These are phyloP conservation scores for Decapterus maruadsi DNA, from an alignment of 2,797 vertebrate genomes.

Conservation along the genomic window DNA sequence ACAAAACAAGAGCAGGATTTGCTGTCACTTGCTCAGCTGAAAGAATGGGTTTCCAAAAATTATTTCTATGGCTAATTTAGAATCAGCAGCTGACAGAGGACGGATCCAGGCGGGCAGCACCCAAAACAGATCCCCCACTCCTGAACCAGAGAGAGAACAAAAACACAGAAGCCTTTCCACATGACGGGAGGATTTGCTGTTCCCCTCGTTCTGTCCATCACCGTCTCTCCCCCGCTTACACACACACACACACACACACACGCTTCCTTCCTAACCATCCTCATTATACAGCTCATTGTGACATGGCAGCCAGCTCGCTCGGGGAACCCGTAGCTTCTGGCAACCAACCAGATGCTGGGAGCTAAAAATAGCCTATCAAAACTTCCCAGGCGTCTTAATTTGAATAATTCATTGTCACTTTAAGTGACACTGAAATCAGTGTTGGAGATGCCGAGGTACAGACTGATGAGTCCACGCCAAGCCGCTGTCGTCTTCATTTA, in stretches of 20 bases:
- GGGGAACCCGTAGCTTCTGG: slow-evolving; percentile 76
- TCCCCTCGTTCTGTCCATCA: slow-evolving; percentile 37
- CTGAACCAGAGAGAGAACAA: slow-evolving; percentile 37
- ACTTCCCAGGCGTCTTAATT: slow-evolving; percentile 68
- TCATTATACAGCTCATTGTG: slow-evolving; percentile 66
- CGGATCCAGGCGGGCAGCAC: slow-evolving; percentile 3
- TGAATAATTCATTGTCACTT: slow-evolving; percentile 77
- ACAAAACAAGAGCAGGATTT: slow-evolving; percentile 39
- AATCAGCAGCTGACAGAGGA: slow-evolving; percentile 26
- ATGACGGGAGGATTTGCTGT: slow-evolving; percentile 54
- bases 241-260: slow-evolving; percentile 36
- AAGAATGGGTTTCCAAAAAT: slow-evolving; percentile 44
- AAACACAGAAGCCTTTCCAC: slow-evolving; percentile 43
- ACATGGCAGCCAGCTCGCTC: slow-evolving; percentile 72
- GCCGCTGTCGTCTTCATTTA: slow-evolving; percentile 30
- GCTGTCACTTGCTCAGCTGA: slow-evolving; percentile 42
- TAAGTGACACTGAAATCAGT: slow-evolving; percentile 45
- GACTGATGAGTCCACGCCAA: slow-evolving; percentile 46
- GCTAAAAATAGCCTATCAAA: slow-evolving; percentile 79
- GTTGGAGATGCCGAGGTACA: slow-evolving; percentile 23
- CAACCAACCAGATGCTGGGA: slow-evolving; percentile 59
- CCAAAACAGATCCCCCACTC: slow-evolving; percentile 16
- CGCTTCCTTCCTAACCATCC: slow-evolving; percentile 28
- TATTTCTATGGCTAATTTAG: slow-evolving; percentile 31
- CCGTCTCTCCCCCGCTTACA: slow-evolving; percentile 20